phyloP scores from a whole-genome alignment of 2,888 invertebrate species.

The Limnephilus rhombicus region DNA sequence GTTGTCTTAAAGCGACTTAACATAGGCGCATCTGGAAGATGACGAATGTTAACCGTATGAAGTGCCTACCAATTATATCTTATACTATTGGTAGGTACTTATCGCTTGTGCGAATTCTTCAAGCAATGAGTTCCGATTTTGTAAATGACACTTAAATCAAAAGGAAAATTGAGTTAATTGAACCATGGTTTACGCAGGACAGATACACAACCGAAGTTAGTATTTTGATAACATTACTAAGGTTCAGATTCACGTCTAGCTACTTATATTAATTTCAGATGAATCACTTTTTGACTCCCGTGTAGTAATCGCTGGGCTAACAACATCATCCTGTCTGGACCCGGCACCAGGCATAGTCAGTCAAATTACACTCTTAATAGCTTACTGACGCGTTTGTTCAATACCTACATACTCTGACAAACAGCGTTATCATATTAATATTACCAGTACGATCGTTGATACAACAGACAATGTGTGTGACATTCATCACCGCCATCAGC shows the following conservation, averaged over 20 bases:
- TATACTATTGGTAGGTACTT: no score
- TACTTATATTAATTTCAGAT: not conserved
- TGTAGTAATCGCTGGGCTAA: slow-evolving; percentile 50
- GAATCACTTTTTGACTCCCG: not conserved
- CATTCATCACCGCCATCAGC: not conserved
- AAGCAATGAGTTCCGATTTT: no score
- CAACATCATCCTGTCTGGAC: slow-evolving; percentile 61
- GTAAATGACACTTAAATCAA: no score
- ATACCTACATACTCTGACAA: not conserved
- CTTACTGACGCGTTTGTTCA: not conserved
- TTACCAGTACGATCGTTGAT: not conserved
- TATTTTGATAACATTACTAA: not conserved
- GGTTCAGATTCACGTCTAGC: not conserved
- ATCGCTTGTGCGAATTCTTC: no score
- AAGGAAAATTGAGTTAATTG: no score
- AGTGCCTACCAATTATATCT: no score
- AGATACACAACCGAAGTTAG: no score
- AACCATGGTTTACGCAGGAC: no score
- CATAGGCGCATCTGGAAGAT: no score
- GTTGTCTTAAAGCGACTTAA: no score
- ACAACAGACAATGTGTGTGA: not conserved
- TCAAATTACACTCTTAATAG: not conserved
- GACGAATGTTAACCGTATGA: no score
- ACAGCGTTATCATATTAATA: not conserved
- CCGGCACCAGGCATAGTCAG: not conserved